Evolutionary conservation across 2,113 vertebrate genomes (phyloP).

Genomic region (Myxocyprinus asiaticus): DNA sequence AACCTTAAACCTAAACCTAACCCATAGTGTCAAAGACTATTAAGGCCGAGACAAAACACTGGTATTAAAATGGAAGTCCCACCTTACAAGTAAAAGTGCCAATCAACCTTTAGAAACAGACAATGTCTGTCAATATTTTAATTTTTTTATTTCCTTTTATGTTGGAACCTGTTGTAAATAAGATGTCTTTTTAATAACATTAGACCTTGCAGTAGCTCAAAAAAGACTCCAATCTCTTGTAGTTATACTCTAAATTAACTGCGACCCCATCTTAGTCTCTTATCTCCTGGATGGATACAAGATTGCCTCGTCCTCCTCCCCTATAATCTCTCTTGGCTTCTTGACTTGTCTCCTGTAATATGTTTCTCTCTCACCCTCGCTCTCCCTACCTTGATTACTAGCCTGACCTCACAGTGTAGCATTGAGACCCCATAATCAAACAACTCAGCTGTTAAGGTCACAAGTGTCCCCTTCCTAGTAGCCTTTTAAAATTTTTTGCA

Average conservation of each 20-base stretch:
- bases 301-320: conserved; percentile 23
- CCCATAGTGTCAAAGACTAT: no score
- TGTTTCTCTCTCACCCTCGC: neutral
- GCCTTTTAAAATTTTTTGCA: neutral
- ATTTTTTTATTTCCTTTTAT: no score
- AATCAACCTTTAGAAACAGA: no score
- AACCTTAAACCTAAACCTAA: no score
- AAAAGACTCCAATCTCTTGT: neutral
- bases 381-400: neutral
- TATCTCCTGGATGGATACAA: conserved; percentile 4
- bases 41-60: no score
- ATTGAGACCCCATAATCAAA: conserved; percentile 16
- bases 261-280: neutral
- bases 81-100: no score
- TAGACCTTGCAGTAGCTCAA: neutral
- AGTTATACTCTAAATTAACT: conserved; percentile 11
- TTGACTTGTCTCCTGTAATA: neutral
- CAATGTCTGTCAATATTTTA: no score
- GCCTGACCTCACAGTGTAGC: conserved; percentile 11
- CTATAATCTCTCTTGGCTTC: neutral
- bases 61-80: no score
- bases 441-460: conserved; percentile 34
- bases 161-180: no score
- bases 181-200: no score
- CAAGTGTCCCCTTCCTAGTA: conserved; percentile 20